phyloP scores from a whole-genome alignment of 2,113 vertebrate species.

The Psilopogon haemacephalus region DNA sequence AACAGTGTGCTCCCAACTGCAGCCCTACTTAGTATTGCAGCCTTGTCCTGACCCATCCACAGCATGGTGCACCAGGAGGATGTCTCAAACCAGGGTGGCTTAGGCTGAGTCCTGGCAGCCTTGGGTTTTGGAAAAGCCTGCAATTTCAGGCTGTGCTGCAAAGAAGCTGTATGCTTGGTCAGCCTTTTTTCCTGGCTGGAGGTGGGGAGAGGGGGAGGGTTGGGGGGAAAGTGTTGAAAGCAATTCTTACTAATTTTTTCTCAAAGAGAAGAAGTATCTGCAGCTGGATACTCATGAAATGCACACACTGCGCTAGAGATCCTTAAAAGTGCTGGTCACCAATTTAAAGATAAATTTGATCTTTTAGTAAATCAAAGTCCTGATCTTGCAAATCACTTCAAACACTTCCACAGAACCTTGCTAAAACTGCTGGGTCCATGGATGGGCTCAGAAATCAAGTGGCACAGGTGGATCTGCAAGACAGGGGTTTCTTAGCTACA shows the following conservation, averaged over 20 bases:
- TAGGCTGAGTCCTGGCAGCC: neutral
- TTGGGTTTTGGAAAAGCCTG: neutral
- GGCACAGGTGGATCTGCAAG: neutral
- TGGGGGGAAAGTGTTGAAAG: neutral
- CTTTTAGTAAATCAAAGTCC: neutral
- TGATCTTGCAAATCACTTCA: neutral
- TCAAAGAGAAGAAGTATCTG: constrained; percentile 8
- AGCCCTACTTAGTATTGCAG: neutral
- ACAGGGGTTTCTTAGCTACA: neutral
- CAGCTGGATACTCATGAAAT: constrained; percentile 39
- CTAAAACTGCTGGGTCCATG: neutral
- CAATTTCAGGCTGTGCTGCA: neutral
- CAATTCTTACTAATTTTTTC: constrained; percentile 30
- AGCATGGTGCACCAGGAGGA: neutral
- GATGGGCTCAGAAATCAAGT: neutral
- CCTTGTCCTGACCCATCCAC: neutral
- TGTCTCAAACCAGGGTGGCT: neutral
- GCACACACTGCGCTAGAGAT: neutral
- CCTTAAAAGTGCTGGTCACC: neutral
- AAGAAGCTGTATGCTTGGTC: neutral
- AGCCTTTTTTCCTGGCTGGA: neutral
- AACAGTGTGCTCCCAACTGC: neutral
- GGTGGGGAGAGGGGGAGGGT: too few species aligned
- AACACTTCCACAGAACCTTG: neutral
- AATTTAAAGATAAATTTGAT: neutral